Percentiles rank a stretch among this genome's conserved stretches.
Conservation (phyloP, 2,797 vertebrate species). For the Acestrorhynchus altus region DNA sequence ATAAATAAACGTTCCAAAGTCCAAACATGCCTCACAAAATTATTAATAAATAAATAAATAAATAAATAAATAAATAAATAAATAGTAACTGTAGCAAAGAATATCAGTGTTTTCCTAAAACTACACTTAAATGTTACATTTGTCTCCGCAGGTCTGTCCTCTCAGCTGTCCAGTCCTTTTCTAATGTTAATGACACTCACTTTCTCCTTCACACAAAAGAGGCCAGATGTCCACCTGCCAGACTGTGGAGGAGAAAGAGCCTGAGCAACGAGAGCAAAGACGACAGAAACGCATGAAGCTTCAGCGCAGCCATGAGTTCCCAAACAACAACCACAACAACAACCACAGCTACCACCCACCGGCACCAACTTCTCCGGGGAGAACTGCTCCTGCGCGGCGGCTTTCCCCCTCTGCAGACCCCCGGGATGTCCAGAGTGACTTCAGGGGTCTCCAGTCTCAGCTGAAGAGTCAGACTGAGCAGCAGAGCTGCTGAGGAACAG, state of each 20-base stretch:
- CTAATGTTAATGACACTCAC: slow-evolving; percentile 61
- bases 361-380: not conserved
- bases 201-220: slow-evolving; percentile 53
- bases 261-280: not conserved
- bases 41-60: too few species aligned
- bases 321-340: not conserved
- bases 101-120: too few species aligned
- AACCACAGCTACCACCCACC: not conserved
- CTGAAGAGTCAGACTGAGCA: not conserved
- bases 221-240: slow-evolving; percentile 65
- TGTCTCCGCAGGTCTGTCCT: too few species aligned
- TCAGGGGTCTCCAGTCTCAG: not conserved
- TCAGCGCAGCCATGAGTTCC: not conserved
- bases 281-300: slow-evolving; percentile 4
- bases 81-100: too few species aligned
- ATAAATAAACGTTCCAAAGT: too few species aligned
- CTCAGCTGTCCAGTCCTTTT: slow-evolving; percentile 52
- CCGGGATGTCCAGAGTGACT: not conserved
- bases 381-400: not conserved
- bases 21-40: too few species aligned
- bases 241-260: slow-evolving; percentile 24
- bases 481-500: not conserved
- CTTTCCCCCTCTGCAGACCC: not conserved
- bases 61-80: too few species aligned
- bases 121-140: too few species aligned